These are phyloP conservation scores for Trematomus bernacchii DNA, from an alignment of 2,797 vertebrate genomes.

Conservation along the genomic window DNA sequence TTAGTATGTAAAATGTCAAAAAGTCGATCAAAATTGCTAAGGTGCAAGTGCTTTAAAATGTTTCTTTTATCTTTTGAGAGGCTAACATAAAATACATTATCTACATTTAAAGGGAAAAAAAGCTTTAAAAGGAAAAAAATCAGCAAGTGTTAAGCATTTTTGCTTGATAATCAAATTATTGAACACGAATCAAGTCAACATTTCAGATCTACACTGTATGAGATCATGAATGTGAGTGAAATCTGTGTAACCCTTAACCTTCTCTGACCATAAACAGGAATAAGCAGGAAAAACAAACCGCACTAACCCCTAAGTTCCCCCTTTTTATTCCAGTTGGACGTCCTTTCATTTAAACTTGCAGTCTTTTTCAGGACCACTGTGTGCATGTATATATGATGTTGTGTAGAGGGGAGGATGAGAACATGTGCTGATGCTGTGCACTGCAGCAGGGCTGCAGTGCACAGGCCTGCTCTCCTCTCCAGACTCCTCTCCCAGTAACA, in stretches of 20 bases:
- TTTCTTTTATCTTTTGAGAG: background rate
- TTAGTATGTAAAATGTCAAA: background rate
- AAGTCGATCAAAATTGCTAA: background rate
- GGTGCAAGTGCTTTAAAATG: background rate
- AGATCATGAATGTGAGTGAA: background rate
- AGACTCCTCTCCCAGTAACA: slow-evolving; percentile 87
- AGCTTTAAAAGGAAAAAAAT: background rate
- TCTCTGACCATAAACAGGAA: background rate
- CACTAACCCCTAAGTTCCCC: background rate
- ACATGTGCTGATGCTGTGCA: slow-evolving; percentile 33
- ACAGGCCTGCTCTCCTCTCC: slow-evolving; percentile 83
- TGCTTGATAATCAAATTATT: background rate
- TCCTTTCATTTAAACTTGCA: background rate
- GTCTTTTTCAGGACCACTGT: background rate
- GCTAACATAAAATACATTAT: background rate
- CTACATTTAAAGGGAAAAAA: background rate
- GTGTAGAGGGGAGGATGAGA: background rate
- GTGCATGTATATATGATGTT: background rate
- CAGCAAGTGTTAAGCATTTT: background rate
- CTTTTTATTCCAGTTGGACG: background rate
- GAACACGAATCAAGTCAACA: background rate
- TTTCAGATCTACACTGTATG: background rate
- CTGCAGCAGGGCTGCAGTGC: slow-evolving; percentile 69
- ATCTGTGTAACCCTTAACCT: background rate
- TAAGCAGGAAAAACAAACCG: background rate